phyloP scores from a whole-genome alignment of 2,113 vertebrate genomes.

The Ctenomys sociabilis region DNA sequence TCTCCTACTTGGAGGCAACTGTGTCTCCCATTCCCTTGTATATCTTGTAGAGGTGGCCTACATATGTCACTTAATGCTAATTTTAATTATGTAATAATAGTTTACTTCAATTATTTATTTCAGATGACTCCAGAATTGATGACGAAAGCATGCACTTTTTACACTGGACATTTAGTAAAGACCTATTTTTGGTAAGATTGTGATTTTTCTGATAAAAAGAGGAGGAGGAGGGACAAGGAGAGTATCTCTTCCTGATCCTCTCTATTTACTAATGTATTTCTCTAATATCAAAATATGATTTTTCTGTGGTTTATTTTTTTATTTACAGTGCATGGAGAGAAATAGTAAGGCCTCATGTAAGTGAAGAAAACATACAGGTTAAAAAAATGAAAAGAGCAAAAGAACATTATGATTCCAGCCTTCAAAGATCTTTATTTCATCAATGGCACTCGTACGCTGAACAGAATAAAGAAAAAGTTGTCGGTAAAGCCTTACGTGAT shows the following conservation, averaged over 20 bases:
- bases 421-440: constrained; percentile 32
- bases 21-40: not conserved
- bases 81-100: constrained; percentile 59
- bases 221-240: not conserved
- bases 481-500: constrained; percentile 55
- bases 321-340: constrained; percentile 69
- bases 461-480: not conserved
- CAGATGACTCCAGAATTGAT: constrained; percentile 82
- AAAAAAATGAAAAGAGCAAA: constrained; percentile 57
- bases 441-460: constrained; percentile 46
- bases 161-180: constrained; percentile 82
- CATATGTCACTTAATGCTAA: constrained; percentile 14
- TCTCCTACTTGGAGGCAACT: not conserved
- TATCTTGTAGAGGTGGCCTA: not conserved
- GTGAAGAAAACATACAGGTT: not conserved
- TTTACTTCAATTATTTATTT: constrained; percentile 66
- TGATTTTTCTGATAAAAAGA: not conserved
- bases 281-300: constrained; percentile 17
- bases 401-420: not conserved
- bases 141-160: constrained; percentile 82
- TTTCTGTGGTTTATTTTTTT: constrained; percentile 18
- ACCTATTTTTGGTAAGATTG: constrained; percentile 82
- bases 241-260: not conserved
- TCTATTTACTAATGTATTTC: constrained; percentile 1
- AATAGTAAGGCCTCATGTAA: not conserved